Evolutionary conservation across 2,113 vertebrate genomes (phyloP), one percentile per base, ranked within the genome.

Genomic region (Vimba vimba): DNA sequence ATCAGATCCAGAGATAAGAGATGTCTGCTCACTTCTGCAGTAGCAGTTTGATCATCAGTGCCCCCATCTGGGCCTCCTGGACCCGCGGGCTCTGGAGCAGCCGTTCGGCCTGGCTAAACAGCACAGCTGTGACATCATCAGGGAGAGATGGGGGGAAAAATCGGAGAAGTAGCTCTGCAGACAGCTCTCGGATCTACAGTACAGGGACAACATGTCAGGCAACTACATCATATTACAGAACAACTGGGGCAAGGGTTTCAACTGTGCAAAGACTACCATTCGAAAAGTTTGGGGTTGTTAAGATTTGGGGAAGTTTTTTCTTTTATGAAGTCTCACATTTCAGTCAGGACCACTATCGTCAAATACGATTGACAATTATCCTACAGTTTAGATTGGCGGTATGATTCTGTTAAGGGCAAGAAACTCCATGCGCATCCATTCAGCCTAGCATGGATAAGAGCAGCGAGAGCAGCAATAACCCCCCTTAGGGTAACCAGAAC

Each of bases 61-160:
- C 96, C 81, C 96, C 97, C 10, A 95, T 95, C 91, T 98, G 97
- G 76, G 95, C 96, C 85, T 97, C 94, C 66, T 95, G 96, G 55
- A 97, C 96, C 2, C 96, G 94, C 0, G 97, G 96, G 83, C 96
- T 97, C 91, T 94, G 84, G 66, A 97, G 82, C 6, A 93, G 90
- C 3, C 92, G 90, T 69, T 92, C 90, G 52, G 94, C 94, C 59
- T 93, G 91, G 9, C 89, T 75, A 19, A 95, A 92, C 39, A 97
- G 86, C 68, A 91, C 90, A 30, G 85, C 69, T 9, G 89, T 1
- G 0, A 96, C 52, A 60, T 95, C 91, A 23, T 91, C 64, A 0
- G 94, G 93, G 2, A 96, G 91, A 0, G 76, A 43, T 0, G 83
- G 0, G 0, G 96, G 96, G 74, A 97, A 98, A 91, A 95, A 97